Evolutionary conservation across 2,797 vertebrate genomes (phyloP), one percentile per base, ranked within the genome.

Genomic region (Epinephelus coioides): DNA sequence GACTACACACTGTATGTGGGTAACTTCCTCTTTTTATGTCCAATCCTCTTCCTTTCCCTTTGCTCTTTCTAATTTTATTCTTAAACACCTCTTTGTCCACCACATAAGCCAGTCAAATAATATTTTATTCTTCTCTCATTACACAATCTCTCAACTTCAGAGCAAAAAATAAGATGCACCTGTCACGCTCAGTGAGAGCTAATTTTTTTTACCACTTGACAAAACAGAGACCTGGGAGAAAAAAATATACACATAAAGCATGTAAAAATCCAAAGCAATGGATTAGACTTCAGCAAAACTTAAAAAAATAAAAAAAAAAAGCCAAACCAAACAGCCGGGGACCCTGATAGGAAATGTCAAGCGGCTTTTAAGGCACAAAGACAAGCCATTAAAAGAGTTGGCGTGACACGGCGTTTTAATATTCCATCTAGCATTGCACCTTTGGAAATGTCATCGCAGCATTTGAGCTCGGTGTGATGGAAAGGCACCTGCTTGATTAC

Each of bases 361-460:
- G 74, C 51, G 21, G 82, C 89, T 92, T 89, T 92, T 86, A 89
- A 88, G 69, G 80, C 57, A 79, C 80, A 91, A 89, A 92, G 87
- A 91, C 87, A 76, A 79, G 86, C 85, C 79, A 90, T 93, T 92
- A 89, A 87, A 86, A 70, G 84, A 85, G 78, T 86, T 83, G 88
- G 84, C 54, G 77, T 90, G 89, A 92, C 88, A 88, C 34, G 0
- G 67, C 21, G 81, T 87, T 91, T 92, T 91, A 88, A 91, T 92
- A 86, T 90, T 91, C 88, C 86, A 84, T 85, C 89, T 74, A 13
- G 70, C 64, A 17, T 12, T 12, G 75, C 80, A 90, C 89, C 84
- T 89, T 91, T 83, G 73, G 65, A 93, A 92, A 93, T 91, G 90
- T 90, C 91, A 91, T 70, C 13, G 69, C 76, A 71, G 73, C 85